Evolutionary conservation across 2,113 vertebrate genomes (phyloP).

Genomic region (Aptenodytes forsteri): DNA sequence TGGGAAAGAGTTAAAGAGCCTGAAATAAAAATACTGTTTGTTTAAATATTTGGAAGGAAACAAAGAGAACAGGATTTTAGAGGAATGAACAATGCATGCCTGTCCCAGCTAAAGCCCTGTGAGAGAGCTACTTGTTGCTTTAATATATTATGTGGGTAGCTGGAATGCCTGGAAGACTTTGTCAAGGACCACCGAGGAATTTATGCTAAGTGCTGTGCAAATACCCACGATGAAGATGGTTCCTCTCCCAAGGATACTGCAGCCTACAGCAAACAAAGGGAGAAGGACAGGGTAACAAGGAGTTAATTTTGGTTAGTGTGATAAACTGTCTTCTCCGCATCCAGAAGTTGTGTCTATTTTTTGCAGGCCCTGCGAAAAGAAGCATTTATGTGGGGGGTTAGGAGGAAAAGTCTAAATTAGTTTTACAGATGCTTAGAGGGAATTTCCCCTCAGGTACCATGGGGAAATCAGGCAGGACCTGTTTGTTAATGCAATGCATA

Average conservation of each 20-base stretch:
- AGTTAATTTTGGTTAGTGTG: not conserved
- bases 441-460: not conserved
- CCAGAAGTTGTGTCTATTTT: not conserved
- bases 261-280: not conserved
- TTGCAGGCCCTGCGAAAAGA: not conserved
- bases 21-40: not conserved
- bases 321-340: not conserved
- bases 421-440: slow-evolving; percentile 14
- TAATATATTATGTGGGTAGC: not conserved
- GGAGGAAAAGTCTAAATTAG: not conserved
- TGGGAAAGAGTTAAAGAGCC: not conserved
- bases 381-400: not conserved
- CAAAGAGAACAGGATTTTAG: not conserved
- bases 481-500: not conserved
- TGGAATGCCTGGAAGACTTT: not conserved
- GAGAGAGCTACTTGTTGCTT: not conserved
- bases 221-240: not conserved
- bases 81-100: not conserved
- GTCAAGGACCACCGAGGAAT: not conserved
- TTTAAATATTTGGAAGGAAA: not conserved
- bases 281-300: not conserved
- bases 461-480: not conserved
- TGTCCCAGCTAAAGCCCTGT: not conserved
- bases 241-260: not conserved
- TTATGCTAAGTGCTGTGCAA: not conserved